Evolutionary conservation across 1,140 invertebrate species (phyloP).

Genomic region (Sitodiplosis mosellana): DNA sequence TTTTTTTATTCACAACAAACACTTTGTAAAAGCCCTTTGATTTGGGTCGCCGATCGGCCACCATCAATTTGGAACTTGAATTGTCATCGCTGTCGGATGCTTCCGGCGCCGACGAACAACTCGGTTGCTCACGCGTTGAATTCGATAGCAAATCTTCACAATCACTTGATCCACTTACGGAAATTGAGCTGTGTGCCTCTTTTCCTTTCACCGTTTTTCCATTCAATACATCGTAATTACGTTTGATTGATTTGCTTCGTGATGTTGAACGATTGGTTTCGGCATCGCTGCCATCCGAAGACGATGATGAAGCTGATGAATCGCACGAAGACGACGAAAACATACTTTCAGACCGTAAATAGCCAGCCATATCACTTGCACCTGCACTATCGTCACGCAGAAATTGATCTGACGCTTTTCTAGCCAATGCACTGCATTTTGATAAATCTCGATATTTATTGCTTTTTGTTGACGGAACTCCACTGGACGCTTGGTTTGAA

Average conservation of each 20-base stretch:
- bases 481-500: conserved; percentile 4
- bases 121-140: not conserved
- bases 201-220: not conserved
- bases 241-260: conserved; percentile 13
- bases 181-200: not conserved
- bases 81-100: conserved; percentile 1
- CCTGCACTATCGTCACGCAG: not conserved
- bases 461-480: conserved; percentile 7
- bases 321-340: conserved; percentile 32
- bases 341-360: conserved; percentile 33
- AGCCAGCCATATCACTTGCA: conserved; percentile 21
- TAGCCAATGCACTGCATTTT: no score
- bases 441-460: conserved; percentile 1
- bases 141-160: conserved; percentile 3
- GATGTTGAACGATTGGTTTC: conserved; percentile 10
- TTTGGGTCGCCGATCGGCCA: conserved; percentile 26
- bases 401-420: no score
- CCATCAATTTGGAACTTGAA: conserved; percentile 11
- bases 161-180: conserved; percentile 1
- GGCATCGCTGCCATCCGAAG: conserved; percentile 22
- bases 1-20: conserved; percentile 51
- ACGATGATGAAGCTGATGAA: conserved; percentile 29
- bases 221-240: conserved; percentile 30
- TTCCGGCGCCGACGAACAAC: not conserved
- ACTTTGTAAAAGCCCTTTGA: conserved; percentile 49